Base-by-base conservation (phyloP, 2,113 vertebrate species). In the Cichladusa arquata region DNA sequence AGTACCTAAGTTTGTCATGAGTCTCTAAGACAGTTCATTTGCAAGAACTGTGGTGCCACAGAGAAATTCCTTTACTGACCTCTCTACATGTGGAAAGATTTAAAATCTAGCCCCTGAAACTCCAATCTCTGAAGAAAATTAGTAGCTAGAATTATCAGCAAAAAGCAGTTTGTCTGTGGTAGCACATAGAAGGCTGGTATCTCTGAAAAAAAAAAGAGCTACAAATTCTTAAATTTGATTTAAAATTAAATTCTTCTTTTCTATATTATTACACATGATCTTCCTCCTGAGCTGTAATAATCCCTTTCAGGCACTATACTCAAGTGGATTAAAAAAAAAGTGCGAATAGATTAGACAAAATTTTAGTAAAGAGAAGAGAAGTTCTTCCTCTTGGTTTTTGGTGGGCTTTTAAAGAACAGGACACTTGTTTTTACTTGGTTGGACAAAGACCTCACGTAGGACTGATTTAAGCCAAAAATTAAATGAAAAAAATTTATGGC, bases 141-240 rank as follows among this genome's bases (percentile, higher is more conserved):
- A 94, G 79, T 36, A 86, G 51, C 42, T 67, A 48, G 90, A 81
- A 92, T 93, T 96, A 97, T 96, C 95, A 96, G 92, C 69, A 60
- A 86, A 90, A 90, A 81, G 72, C 77, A 89, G 92, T 78, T 93
- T 78, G 78, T 51, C 87, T 83, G 92, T 0, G 0, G 47, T 4
- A 50, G 74, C 44, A 91, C 88, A 96, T 61, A 92, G 82, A 90
- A 82, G 65, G 64, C n/a, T 34, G 40, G 34, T 88, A 95, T 95
- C 79, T 83, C 85, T 38, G 31, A 87, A 6, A 87, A 76, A 87
- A 51, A 76, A 82, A 67, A 65, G 6, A 53, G n/a, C 31, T 71
- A 71, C 44, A 67, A 66, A 81, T 81, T 86, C 65, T 71, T 19
- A 74, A 90, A 88, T 93, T 88, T 92, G 33, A 83, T 73, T 74